phyloP scores from a whole-genome alignment of 2,797 vertebrate species.

The Melanogrammus aeglefinus region DNA sequence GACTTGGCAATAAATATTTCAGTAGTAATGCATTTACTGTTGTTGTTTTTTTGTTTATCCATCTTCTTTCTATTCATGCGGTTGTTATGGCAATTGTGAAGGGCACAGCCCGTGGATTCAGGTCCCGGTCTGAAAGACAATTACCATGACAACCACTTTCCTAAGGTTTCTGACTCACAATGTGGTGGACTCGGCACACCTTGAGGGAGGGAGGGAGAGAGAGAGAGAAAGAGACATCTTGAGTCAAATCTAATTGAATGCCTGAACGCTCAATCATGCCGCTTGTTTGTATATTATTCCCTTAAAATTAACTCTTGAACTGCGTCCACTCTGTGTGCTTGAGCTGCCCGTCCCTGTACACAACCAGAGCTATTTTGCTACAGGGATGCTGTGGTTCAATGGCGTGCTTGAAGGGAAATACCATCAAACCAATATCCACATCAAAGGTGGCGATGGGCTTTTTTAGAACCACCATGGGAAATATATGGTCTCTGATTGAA shows the following conservation, averaged over 20 bases:
- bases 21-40: not conserved
- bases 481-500: no score
- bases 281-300: not conserved
- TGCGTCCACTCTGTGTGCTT: not conserved
- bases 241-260: not conserved
- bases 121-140: constrained; percentile 47
- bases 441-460: not conserved
- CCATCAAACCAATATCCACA: constrained; percentile 5
- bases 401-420: constrained; percentile 4
- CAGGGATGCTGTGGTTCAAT: not conserved
- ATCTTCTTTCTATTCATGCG: constrained; percentile 33
- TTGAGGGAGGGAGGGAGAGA: constrained; percentile 10
- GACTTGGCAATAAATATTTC: not conserved
- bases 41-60: constrained; percentile 23
- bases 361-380: not conserved
- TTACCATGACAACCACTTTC: constrained; percentile 69
- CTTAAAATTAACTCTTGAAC: not conserved
- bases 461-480: constrained; percentile 1
- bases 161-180: constrained; percentile 51
- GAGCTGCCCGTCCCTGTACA: not conserved
- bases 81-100: constrained; percentile 52
- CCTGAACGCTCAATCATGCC: not conserved
- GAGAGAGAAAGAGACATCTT: not conserved
- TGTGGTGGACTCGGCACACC: constrained; percentile 48
- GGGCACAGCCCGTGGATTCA: constrained; percentile 52